These are phyloP conservation scores for Eupeodes luniger DNA, from an alignment of 2,888 invertebrate species.

Conservation along the genomic window DNA sequence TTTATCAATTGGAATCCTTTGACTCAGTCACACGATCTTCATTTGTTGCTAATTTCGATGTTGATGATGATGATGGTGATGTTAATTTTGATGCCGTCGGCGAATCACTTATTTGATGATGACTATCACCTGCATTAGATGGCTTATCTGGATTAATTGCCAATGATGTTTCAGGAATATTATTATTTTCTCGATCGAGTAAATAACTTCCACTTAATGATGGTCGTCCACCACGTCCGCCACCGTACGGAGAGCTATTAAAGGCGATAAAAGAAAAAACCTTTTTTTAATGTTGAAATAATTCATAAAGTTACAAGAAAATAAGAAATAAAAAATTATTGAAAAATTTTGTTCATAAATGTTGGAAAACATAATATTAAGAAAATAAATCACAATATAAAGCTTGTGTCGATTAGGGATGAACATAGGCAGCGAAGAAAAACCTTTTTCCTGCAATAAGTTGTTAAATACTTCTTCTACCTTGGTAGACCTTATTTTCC, in stretches of 20 bases:
- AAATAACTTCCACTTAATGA: constrained; percentile 83
- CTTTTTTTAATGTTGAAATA: constrained; percentile 82
- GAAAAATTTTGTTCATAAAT: neutral
- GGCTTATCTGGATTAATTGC: constrained; percentile 64
- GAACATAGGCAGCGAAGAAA: neutral
- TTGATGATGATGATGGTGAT: constrained; percentile 60
- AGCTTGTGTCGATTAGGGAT: constrained; percentile 38
- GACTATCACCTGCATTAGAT: constrained; percentile 38
- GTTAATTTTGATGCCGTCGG: constrained; percentile 72
- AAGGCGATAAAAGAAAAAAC: constrained; percentile 83
- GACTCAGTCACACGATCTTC: constrained; percentile 62
- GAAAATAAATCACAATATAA: constrained; percentile 30
- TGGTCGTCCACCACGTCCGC: constrained; percentile 81
- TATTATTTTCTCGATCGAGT: constrained; percentile 82
- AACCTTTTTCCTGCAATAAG: neutral
- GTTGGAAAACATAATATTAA: constrained; percentile 15
- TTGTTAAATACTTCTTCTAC: constrained; percentile 27
- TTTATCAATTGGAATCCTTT: constrained; percentile 64
- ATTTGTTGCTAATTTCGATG: constrained; percentile 25
- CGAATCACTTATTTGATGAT: constrained; percentile 42
- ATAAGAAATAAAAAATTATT: constrained; percentile 15
- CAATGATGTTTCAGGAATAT: constrained; percentile 76
- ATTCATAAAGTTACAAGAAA: constrained; percentile 46
- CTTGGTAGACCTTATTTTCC: neutral
- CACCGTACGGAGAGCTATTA: constrained; percentile 84